Evolutionary conservation across 2,113 vertebrate genomes (phyloP).

Genomic region (Antennarius striatus): DNA sequence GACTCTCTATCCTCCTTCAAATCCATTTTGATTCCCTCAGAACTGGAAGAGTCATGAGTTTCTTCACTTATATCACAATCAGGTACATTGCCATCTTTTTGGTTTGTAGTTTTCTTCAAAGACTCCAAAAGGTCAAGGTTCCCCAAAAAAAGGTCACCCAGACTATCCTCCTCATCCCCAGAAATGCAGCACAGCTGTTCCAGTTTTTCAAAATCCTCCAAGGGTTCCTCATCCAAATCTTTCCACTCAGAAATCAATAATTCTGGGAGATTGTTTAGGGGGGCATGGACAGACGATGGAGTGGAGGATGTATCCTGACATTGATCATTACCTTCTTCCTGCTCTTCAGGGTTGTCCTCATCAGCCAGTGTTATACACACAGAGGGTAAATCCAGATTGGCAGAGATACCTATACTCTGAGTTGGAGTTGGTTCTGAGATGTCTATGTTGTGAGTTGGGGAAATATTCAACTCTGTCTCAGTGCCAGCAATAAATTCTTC

Average conservation of each 20-base stretch:
- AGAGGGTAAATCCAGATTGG: slow-evolving; percentile 62
- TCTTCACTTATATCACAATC: slow-evolving; percentile 22
- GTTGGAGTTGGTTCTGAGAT: slow-evolving; percentile 42
- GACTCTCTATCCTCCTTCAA: slow-evolving; percentile 43
- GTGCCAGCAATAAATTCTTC: slow-evolving; percentile 61
- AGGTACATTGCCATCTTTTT: slow-evolving; percentile 34
- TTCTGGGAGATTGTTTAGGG: slow-evolving; percentile 76
- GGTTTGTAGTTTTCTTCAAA: slow-evolving; percentile 76
- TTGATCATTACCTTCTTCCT: slow-evolving; percentile 49
- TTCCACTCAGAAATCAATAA: slow-evolving; percentile 83
- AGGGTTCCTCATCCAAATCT: slow-evolving; percentile 80
- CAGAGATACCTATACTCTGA: slow-evolving; percentile 73
- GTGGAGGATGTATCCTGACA: slow-evolving; percentile 48
- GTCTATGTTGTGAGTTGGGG: slow-evolving; percentile 32
- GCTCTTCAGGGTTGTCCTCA: slow-evolving; percentile 41
- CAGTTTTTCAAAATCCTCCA: slow-evolving; percentile 84
- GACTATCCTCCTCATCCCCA: slow-evolving; percentile 77
- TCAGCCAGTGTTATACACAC: slow-evolving; percentile 58
- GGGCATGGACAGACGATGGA: slow-evolving; percentile 53
- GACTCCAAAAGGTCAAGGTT: slow-evolving; percentile 80
- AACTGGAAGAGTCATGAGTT: slow-evolving; percentile 8
- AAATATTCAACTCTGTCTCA: slow-evolving; percentile 50
- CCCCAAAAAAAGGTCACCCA: slow-evolving; percentile 78
- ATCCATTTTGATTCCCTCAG: slow-evolving; percentile 42
- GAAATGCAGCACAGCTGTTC: slow-evolving; percentile 82